Evolutionary conservation across 2,113 vertebrate species (phyloP).

Genomic region (Coryphaenoides rupestris): DNA sequence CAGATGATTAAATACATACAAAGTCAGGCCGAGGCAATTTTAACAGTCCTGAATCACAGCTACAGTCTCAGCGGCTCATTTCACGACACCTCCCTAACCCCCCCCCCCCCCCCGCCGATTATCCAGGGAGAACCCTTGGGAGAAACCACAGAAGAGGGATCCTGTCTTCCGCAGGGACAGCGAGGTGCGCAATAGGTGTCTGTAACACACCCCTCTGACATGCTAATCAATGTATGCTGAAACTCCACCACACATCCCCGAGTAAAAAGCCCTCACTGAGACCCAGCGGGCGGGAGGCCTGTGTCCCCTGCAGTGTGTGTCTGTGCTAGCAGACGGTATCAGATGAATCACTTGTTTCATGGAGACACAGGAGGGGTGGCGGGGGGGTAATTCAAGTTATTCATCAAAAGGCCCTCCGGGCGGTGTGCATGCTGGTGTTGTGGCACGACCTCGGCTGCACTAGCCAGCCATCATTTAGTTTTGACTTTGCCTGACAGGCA

Average conservation of each 20-base stretch:
- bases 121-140: not conserved
- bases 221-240: too few species aligned
- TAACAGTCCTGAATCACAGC: too few species aligned
- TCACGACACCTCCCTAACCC: not conserved
- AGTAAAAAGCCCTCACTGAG: conserved; percentile 19
- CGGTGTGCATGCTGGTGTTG: conserved; percentile 27
- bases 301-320: conserved; percentile 21
- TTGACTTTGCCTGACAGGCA: conserved; percentile 14
- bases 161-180: too few species aligned
- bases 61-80: not conserved
- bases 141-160: too few species aligned
- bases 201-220: too few species aligned
- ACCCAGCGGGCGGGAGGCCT: conserved; percentile 14
- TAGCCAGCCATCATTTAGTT: conserved; percentile 28
- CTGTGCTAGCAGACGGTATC: conserved; percentile 6
- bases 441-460: conserved; percentile 21
- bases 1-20: too few species aligned
- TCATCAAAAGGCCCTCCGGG: conserved; percentile 27
- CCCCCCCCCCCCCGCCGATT: not conserved
- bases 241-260: not conserved
- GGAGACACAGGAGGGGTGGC: conserved; percentile 33
- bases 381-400: conserved; percentile 40
- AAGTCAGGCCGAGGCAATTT: too few species aligned
- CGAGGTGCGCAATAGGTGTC: too few species aligned
- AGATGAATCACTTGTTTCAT: conserved; percentile 35